Conservation (phyloP, 2,888 invertebrate genomes). For the Protophormia terraenovae region DNA sequence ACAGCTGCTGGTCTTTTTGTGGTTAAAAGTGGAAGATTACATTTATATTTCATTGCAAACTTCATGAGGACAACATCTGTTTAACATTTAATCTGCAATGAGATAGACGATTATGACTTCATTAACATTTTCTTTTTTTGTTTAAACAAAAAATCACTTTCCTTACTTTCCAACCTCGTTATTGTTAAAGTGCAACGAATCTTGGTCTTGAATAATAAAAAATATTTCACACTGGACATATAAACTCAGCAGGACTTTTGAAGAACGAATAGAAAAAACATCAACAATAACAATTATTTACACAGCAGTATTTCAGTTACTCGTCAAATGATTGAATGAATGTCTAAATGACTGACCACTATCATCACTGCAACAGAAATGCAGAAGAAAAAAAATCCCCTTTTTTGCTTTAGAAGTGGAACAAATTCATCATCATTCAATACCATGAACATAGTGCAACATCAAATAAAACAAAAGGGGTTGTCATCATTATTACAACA, state of each 20-base stretch:
- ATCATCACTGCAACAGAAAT: background rate
- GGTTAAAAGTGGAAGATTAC: background rate
- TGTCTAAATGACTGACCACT: conserved; percentile 56
- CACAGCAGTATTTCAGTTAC: conserved; percentile 30
- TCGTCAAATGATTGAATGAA: background rate
- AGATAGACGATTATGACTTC: conserved; percentile 25
- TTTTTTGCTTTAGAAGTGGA: background rate
- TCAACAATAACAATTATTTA: conserved; percentile 44
- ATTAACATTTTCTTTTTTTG: conserved; percentile 3
- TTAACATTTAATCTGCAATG: background rate
- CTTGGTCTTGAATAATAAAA: background rate
- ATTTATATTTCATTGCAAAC: background rate
- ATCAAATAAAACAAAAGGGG: conserved; percentile 43
- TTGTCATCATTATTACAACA: conserved; percentile 34
- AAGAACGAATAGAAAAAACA: background rate
- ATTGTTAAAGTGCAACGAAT: conserved; percentile 11
- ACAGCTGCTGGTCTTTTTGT: conserved; percentile 23
- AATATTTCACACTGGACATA: background rate
- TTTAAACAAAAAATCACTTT: conserved; percentile 23
- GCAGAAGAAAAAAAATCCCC: background rate
- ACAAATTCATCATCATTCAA: conserved; percentile 40
- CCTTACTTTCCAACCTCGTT: background rate
- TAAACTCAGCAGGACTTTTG: conserved; percentile 36
- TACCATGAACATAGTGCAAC: conserved; percentile 18
- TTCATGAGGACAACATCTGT: conserved; percentile 12